Conservation (phyloP, 2,888 invertebrate genomes). For the Bursaphelenchus okinawaensis region DNA sequence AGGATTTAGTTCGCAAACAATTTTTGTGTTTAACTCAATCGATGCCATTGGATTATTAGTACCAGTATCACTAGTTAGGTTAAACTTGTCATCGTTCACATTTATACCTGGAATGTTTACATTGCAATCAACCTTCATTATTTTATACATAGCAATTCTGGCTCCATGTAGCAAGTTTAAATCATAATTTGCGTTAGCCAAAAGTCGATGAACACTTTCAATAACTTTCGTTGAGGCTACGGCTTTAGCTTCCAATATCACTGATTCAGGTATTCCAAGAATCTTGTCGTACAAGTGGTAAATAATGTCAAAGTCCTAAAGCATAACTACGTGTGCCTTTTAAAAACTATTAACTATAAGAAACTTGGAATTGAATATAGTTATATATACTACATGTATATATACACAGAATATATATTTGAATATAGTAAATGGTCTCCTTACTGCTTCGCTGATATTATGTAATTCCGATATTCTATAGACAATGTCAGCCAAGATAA, state of each 20-base stretch:
- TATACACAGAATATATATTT: no score
- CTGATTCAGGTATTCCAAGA: background rate
- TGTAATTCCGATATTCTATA: background rate
- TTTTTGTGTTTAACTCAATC: background rate
- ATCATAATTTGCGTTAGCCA: background rate
- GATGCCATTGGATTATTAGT: background rate
- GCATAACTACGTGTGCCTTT: no score
- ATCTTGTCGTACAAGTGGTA: background rate
- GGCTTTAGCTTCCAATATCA: background rate
- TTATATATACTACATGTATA: no score
- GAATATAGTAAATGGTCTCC: no score
- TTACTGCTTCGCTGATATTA: background rate
- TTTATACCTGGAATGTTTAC: background rate
- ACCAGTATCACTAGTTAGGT: background rate
- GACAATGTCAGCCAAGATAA: conserved; percentile 2
- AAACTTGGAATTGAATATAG: no score
- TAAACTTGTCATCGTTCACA: conserved; percentile 2
- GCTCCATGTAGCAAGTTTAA: background rate
- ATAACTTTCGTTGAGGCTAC: background rate
- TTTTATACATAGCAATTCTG: conserved; percentile 1
- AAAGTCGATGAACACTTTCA: background rate
- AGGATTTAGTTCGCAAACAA: background rate
- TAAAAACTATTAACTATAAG: no score
- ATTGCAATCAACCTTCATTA: background rate
- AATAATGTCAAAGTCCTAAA: background rate